These are phyloP conservation scores for Ophthalmolycus amberensis DNA, from an alignment of 2,113 vertebrate species.

Conservation along the genomic window DNA sequence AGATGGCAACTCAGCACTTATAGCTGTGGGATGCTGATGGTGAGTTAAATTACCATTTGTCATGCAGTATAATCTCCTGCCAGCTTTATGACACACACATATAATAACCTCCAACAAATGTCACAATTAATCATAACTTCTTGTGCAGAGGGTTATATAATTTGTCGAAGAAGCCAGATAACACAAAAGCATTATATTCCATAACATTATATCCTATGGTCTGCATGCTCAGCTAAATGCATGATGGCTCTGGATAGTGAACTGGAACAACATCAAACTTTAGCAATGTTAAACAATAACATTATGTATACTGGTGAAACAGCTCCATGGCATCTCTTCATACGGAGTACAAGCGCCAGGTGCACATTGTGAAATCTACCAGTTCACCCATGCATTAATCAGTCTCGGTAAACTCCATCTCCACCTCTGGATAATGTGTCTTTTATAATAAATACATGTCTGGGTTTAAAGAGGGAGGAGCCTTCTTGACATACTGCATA, in stretches of 20 bases:
- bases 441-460: background rate
- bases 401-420: background rate
- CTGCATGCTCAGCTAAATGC: background rate
- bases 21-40: constrained; percentile 6
- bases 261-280: background rate
- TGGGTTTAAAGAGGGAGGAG: background rate
- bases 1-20: background rate
- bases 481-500: background rate
- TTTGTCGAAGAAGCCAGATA: background rate
- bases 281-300: background rate
- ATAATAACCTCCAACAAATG: background rate
- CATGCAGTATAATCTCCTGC: background rate
- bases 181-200: background rate
- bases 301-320: background rate
- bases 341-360: background rate
- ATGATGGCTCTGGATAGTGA: background rate
- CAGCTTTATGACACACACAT: background rate
- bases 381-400: background rate
- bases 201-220: background rate
- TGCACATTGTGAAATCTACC: background rate
- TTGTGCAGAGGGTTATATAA: background rate
- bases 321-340: background rate
- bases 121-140: background rate
- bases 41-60: background rate
- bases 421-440: too few species aligned